Base-by-base conservation (phyloP, 2,797 vertebrate species). In the Neopelma chrysocephalum region DNA sequence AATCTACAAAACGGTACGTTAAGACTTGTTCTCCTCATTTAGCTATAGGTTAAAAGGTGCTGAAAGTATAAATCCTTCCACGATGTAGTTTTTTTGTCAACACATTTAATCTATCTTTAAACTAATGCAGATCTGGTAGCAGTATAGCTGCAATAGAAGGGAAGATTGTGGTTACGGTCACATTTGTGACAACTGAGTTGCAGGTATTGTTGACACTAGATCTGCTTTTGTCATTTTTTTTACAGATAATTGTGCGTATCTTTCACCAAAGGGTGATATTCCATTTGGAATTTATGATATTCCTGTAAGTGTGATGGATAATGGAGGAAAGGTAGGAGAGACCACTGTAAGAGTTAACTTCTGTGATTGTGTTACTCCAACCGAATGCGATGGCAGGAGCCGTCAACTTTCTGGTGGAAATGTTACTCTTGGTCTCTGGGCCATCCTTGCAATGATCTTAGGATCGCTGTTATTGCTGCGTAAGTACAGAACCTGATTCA, bases 401-500 rank as follows among this genome's bases (percentile, higher is more conserved):
- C 89, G 57, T 9, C 6, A 11, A 0, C 14, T 23, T 10, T 0
- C 19, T 60, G 64, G 5, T 0, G 90, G 88, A 25, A 97, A 84
- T 5, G 81, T 98, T 27, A 92, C 97, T 20, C 97, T 99, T 13
- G 99, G 99, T 34, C 75, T 96, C 32, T 96, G 98, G 98, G 99
- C 95, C 56, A 96, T 98, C 89, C 98, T 99, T 87, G 89, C 99
- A 16, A 95, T 99, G 98, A 98, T 99, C 83, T 86, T 99, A 80
- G 98, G 98, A 40, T 97, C 99, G 9, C 91, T 96, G 1, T 90
- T 99, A 17, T 62, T 99, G 85, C 96, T 99, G 60, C 38, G 99
- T 99, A 97, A 99, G 99, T 98, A 87, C 29, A 71, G 21, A 54
- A 8, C 38, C 4, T 10, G 12, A 56, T 81, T 72, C 25, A 71